Evolutionary conservation across 2,113 vertebrate genomes (phyloP), one percentile per base, ranked within the genome.

Genomic region (Rutilus rutilus): DNA sequence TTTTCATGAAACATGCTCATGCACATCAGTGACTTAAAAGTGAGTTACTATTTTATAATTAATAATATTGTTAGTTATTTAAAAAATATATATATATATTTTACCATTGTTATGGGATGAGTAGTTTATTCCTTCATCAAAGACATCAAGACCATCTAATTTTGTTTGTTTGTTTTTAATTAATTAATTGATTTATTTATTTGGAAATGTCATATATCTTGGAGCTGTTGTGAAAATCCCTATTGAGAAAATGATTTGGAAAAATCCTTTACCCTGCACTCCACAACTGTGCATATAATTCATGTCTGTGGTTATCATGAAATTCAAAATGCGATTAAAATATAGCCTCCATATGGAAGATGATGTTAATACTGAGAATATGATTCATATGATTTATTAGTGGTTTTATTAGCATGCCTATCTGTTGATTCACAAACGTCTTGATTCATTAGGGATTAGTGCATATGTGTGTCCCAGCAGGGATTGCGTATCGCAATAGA

Each of bases 381-480:
- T 82, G 9, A 52, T 36, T 82, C 2, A 7, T 65, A 4, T 65
- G 79, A 65, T 82, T 67, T 30, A 50, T 67, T 47, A 52, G 17
- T 30, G 39, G 59, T 17, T 45, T 25, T 74, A 74, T 27, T 17
- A 74, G 71, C 36, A 60, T 59, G 21, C 57, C 36, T 42, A 25
- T 47, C 42, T 25, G 39, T 25, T 74, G 71, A 74, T 47, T 74
- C 71, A 74, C 71, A 74, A 19, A 27, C n/a, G 57, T 6, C n/a
- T 62, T n/a, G 30, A 78, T 36, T 78, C 50, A 78, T 23, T 21
- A 62, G 33, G 23, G 23, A 14, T 79, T 45, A 25, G 54, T 42
- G 77, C 6, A 11, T 79, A 25, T 79, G 78, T 80, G 60, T 33
- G 14, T 80, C 36, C 45, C 78, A 45, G 78, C 23, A 80, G 59